Evolutionary conservation across 2,113 vertebrate species (phyloP), one percentile per base, ranked within the genome.

Genomic region (Cyanistes caeruleus): DNA sequence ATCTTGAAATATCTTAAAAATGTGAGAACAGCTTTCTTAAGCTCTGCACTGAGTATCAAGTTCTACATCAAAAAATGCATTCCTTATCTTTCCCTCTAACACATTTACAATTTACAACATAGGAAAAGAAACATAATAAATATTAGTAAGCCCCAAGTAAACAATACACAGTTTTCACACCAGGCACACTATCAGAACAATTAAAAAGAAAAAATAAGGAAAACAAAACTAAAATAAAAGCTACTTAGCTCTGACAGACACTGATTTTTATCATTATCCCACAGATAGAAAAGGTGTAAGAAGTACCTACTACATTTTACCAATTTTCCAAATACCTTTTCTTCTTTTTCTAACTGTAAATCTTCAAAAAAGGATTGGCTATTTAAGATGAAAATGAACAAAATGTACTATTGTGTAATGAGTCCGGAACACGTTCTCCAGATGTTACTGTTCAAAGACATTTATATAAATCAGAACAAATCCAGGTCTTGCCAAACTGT

Each of bases 381-480:
- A 90, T 90, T 96, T 92, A 92, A 86, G 79, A 84, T 35, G 7
- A 96, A 95, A 95, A 95, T 35, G 83, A 95, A 97, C 95, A 93
- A 95, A 90, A 93, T 84, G 90, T 97, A 93, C 94, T 93, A 39
- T 94, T 95, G 94, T 90, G 88, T 86, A 96, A 97, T 70, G 55
- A 96, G 51, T 65, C 55, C 12, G 55, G 79, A 95, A 95, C 64
- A 94, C 19, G 0, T 88, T 95, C 75, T 94, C 90, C 96, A 97
- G 92, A 94, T 91, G 92, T 97, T 94, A 90, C 78, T 85, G 75
- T 89, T 94, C 88, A 95, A 97, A 96, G 83, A 30, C 83, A 90
- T 92, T 96, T 83, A 67, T 55, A 94, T 86, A 93, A 96, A 95
- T 92, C 83, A 80, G 95, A 92, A 86, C 15, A 89, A 92, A 93